Conservation (phyloP, 2,888 invertebrate species). For the Timandra comae region DNA sequence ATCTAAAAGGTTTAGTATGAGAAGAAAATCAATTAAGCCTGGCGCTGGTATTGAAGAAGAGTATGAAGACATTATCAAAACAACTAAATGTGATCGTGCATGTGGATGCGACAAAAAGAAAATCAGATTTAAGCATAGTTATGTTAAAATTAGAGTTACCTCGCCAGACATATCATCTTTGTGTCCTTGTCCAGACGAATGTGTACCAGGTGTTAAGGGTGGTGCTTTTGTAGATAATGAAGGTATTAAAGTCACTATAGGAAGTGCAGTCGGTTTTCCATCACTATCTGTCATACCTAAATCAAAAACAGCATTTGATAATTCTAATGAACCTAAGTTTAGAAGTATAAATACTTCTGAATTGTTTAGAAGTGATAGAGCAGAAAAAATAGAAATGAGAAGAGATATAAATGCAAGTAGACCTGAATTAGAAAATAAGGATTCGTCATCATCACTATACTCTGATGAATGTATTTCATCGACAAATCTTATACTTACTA, state of each 20-base stretch:
- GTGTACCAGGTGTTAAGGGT: conserved; percentile 44
- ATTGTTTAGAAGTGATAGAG: too few relatives aligned
- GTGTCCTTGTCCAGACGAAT: conserved; percentile 50
- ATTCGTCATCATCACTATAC: too few relatives aligned
- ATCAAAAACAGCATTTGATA: too few relatives aligned
- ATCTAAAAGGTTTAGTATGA: conserved; percentile 28
- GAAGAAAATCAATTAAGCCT: conserved; percentile 10
- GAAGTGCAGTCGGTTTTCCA: conserved; percentile 38
- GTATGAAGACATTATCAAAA: conserved; percentile 44
- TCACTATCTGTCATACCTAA: conserved; percentile 20
- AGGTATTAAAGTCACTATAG: conserved; percentile 54
- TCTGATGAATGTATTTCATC: too few relatives aligned
- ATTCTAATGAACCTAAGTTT: too few relatives aligned
- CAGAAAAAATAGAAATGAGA: too few relatives aligned
- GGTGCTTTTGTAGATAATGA: conserved; percentile 50
- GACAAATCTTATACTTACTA: too few relatives aligned
- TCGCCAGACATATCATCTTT: conserved; percentile 54
- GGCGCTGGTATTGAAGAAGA: conserved; percentile 33
- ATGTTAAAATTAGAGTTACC: conserved; percentile 53
- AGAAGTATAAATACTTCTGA: too few relatives aligned
- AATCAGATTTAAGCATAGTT: conserved; percentile 57
- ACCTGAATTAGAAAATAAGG: too few relatives aligned
- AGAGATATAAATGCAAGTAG: too few relatives aligned
- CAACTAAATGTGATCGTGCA: conserved; percentile 46
- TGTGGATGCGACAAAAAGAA: conserved; percentile 59